These are phyloP conservation scores for Rhinatrema bivittatum DNA, from an alignment of 2,797 vertebrate genomes.

Conservation along the genomic window DNA sequence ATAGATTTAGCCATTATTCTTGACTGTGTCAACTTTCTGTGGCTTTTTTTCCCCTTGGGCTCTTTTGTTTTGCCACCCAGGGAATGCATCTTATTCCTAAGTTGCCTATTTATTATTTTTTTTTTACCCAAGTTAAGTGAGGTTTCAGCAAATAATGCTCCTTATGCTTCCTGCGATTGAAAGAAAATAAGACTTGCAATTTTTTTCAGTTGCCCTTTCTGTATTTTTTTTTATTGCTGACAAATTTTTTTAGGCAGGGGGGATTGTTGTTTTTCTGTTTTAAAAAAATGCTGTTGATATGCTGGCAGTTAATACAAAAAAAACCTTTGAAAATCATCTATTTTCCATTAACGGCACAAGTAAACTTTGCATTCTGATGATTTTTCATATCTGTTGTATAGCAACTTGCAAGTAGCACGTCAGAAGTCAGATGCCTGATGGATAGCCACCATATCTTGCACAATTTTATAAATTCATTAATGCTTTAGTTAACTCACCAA, in stretches of 20 bases:
- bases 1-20: constrained; percentile 87
- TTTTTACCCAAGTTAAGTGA: constrained; percentile 43
- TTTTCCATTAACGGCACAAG: constrained; percentile 51
- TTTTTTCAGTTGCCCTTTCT: constrained; percentile 63
- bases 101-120: constrained; percentile 13
- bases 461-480: constrained; percentile 44
- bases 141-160: constrained; percentile 65
- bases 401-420: constrained; percentile 50
- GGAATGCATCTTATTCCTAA: constrained; percentile 62
- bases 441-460: constrained; percentile 32
- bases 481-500: constrained; percentile 30
- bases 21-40: constrained; percentile 73
- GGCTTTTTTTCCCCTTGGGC: constrained; percentile 35
- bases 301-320: constrained; percentile 51
- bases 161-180: constrained; percentile 55
- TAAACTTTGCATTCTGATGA: constrained; percentile 45
- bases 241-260: constrained; percentile 7
- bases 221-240: constrained; percentile 52
- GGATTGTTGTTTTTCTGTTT: constrained; percentile 39
- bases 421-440: constrained; percentile 45
- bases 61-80: constrained; percentile 72
- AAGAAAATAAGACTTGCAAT: constrained; percentile 64
- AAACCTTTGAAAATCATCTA: constrained; percentile 55
- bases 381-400: constrained; percentile 31
- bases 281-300: constrained; percentile 54